phyloP scores from a whole-genome alignment of 37 sponge, comb jelly and placozoan species.

The Amphimedon queenslandica region DNA sequence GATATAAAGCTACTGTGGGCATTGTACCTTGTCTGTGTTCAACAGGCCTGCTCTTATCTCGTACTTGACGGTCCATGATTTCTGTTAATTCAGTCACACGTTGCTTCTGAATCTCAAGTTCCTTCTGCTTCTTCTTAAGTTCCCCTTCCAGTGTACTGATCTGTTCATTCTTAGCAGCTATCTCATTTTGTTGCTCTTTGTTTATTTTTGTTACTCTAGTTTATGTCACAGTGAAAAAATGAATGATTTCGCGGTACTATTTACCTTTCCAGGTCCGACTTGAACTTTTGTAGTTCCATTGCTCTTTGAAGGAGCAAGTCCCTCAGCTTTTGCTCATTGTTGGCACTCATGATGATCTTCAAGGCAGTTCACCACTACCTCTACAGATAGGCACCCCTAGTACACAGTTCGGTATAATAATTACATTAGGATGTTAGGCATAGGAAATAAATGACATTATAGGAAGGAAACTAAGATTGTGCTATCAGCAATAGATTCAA shows the following conservation, averaged over 20 bases:
- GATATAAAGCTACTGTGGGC: too few species aligned
- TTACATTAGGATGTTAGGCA: too few species aligned
- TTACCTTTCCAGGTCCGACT: constrained; percentile 35
- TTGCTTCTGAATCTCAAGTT: constrained; percentile 27
- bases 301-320: constrained; percentile 56
- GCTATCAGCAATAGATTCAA: too few species aligned
- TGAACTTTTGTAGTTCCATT: constrained; percentile 40
- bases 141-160: constrained; percentile 21
- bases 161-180: constrained; percentile 11
- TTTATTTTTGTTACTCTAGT: constrained; percentile 9
- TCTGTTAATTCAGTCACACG: constrained; percentile 31
- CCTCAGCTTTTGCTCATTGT: constrained; percentile 25
- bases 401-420: too few species aligned
- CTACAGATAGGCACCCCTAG: too few species aligned
- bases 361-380: too few species aligned
- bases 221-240: neutral
- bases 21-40: constrained; percentile 41
- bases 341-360: too few species aligned
- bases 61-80: constrained; percentile 20
- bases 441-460: too few species aligned
- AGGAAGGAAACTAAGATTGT: too few species aligned
- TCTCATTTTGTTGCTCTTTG: constrained; percentile 3
- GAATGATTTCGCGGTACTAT: neutral
- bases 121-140: constrained; percentile 12
- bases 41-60: constrained; percentile 10